Conservation (phyloP, 1,140 invertebrate genomes). For the Parasteatoda tepidariorum region DNA sequence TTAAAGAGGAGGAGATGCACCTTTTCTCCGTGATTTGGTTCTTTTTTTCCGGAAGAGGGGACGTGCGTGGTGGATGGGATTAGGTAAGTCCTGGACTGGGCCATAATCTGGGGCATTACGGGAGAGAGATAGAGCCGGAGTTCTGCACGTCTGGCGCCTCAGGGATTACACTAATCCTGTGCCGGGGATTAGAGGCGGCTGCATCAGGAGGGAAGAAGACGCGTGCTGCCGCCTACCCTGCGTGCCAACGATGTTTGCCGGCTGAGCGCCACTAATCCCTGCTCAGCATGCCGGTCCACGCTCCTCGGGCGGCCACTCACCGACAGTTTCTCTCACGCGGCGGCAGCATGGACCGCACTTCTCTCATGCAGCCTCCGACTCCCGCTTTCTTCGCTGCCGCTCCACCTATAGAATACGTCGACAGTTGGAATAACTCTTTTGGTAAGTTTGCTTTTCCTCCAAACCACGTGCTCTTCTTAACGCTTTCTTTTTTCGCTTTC, state of each 20-base stretch:
- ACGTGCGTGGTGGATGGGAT: neutral
- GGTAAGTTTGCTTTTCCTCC: slow-evolving; percentile 36
- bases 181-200: slow-evolving; percentile 45
- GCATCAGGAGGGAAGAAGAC: slow-evolving; percentile 20
- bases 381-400: slow-evolving; percentile 12
- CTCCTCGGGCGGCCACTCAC: slow-evolving; percentile 9
- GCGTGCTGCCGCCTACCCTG: slow-evolving; percentile 48
- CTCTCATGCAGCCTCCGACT: slow-evolving; percentile 8
- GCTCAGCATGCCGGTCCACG: slow-evolving; percentile 48
- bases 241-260: slow-evolving; percentile 50
- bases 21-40: neutral
- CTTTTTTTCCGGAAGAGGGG: neutral
- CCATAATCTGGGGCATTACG: slow-evolving; percentile 31
- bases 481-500: neutral
- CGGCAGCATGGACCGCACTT: neutral
- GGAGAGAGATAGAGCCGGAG: slow-evolving; percentile 26
- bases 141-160: slow-evolving; percentile 55
- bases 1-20: slow-evolving; percentile 1
- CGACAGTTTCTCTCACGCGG: neutral
- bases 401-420: slow-evolving; percentile 8
- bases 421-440: slow-evolving; percentile 38
- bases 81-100: slow-evolving; percentile 4
- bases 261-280: slow-evolving; percentile 46
- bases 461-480: neutral
- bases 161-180: slow-evolving; percentile 54